Conservation (phyloP, 2,888 invertebrate genomes). For the Meiosimyza decipiens region DNA sequence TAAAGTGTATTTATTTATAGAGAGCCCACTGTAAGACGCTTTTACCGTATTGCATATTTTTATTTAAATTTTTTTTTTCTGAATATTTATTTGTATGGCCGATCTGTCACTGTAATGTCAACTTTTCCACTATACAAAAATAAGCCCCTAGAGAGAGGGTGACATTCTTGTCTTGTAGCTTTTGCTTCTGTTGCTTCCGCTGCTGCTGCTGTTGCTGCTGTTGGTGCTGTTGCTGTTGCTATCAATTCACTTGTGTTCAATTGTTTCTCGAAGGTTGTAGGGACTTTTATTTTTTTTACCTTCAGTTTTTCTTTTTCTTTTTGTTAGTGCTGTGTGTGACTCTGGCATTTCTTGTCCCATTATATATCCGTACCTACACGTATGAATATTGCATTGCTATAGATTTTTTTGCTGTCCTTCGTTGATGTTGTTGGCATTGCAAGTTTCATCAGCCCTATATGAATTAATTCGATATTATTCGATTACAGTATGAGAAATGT, state of each 20-base stretch:
- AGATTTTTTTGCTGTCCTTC: no score
- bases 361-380: no score
- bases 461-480: no score
- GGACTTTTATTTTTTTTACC: not conserved
- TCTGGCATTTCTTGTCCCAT: not conserved
- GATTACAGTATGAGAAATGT: no score
- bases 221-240: no score
- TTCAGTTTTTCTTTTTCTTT: not conserved
- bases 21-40: no score
- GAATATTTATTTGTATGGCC: slow-evolving; percentile 20
- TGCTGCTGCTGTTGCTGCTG: no score
- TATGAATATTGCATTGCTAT: no score
- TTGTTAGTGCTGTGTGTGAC: not conserved
- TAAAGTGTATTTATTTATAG: no score
- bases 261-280: slow-evolving; percentile 23
- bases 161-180: not conserved
- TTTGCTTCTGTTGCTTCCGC: not conserved
- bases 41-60: not conserved
- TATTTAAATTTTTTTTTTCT: not conserved
- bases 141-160: slow-evolving; percentile 7
- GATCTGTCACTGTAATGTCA: slow-evolving; percentile 18
- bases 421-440: no score
- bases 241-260: slow-evolving; percentile 7
- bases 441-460: no score
- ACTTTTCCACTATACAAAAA: not conserved